Conservation (phyloP, 30 jellyfish, hydroid and myxozoan species). For the Aurelia sp. region DNA sequence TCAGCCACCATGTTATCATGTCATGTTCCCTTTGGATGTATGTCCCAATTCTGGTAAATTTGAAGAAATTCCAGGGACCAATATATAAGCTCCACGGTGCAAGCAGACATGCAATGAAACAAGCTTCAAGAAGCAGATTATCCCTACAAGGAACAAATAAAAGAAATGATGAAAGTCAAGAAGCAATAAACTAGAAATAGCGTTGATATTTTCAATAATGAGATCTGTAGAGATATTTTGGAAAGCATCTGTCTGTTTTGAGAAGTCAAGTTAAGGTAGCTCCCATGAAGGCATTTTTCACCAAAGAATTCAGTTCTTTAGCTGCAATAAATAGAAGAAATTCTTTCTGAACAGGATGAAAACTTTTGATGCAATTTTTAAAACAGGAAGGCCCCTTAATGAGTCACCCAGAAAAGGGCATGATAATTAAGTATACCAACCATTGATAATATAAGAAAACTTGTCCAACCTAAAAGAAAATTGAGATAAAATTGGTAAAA, state of each 20-base stretch:
- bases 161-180: no score
- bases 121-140: conserved; percentile 55
- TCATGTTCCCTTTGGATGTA: conserved; percentile 43
- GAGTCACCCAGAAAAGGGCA: background rate
- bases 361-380: no score
- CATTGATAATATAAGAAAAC: conserved; percentile 59
- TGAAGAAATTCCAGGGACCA: conserved; percentile 75
- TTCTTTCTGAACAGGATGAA: no score
- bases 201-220: no score
- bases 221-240: no score
- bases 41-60: conserved; percentile 20
- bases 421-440: conserved; percentile 33
- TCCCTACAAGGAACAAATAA: conserved; percentile 45
- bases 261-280: no score
- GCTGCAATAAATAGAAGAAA: no score
- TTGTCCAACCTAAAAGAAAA: conserved; percentile 69
- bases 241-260: no score
- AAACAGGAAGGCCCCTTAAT: no score
- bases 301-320: no score
- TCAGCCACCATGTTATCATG: conserved; percentile 58
- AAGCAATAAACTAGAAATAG: no score
- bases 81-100: conserved; percentile 73
- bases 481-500: background rate
- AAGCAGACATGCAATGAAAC: conserved; percentile 59
- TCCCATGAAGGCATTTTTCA: no score